Evolutionary conservation across 2,888 invertebrate genomes (phyloP).

Genomic region (Xestobium rufovillosum): DNA sequence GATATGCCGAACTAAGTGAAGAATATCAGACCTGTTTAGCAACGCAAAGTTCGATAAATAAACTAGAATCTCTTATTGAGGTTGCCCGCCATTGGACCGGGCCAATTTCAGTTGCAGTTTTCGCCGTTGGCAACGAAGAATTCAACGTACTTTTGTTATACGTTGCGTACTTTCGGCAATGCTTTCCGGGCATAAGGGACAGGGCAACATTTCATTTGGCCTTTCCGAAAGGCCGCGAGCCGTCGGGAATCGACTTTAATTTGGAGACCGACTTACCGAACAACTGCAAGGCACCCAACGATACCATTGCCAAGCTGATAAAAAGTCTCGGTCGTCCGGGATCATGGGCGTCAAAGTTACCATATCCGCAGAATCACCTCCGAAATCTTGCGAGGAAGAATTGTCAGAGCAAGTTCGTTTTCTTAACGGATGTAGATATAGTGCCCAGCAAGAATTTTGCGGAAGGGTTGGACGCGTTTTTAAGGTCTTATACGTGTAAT

Average conservation of each 20-base stretch:
- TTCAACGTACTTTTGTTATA: constrained; percentile 65
- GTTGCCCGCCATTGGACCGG: constrained; percentile 80
- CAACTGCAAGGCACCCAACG: no score
- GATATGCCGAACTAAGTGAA: constrained; percentile 54
- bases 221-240: constrained; percentile 53
- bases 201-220: constrained; percentile 70
- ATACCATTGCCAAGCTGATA: constrained; percentile 51
- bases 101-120: constrained; percentile 76
- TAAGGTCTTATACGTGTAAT: constrained; percentile 48
- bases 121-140: constrained; percentile 66
- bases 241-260: constrained; percentile 33
- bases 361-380: constrained; percentile 85
- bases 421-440: constrained; percentile 82
- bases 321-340: constrained; percentile 49
- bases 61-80: constrained; percentile 65
- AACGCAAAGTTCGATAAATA: constrained; percentile 79
- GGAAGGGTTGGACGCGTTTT: constrained; percentile 61
- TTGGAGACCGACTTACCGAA: constrained; percentile 19
- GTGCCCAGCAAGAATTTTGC: constrained; percentile 70
- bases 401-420: constrained; percentile 72
- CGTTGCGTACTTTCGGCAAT: constrained; percentile 65
- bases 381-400: constrained; percentile 80
- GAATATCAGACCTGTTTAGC: constrained; percentile 57
- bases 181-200: constrained; percentile 64
- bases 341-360: constrained; percentile 65